Base-by-base conservation (phyloP, 2,797 vertebrate species). In the Eulemur rubriventer region DNA sequence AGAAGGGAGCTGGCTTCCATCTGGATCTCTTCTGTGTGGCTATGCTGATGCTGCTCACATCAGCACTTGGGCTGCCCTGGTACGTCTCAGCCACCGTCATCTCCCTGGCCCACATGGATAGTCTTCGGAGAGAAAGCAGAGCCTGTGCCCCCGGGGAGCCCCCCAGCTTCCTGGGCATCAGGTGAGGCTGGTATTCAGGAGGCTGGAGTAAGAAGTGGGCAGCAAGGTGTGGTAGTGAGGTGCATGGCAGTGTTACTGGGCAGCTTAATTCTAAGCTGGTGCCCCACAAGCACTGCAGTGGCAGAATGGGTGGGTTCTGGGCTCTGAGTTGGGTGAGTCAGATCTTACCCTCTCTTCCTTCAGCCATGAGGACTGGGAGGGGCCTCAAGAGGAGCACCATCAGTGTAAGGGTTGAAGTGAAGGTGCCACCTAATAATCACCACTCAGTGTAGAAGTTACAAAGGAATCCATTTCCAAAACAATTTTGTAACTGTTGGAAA, bases 1-100 rank as follows among this genome's bases (percentile, higher is more conserved):
- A 99, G 99, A 99, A 99, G 96, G 99, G 99, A 91, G 98, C 98
- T 94, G 99, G 99, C 81, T 99, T 99, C 97, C 99, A 99, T 82
- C 97, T 99, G 96, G 99, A 99, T 73, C 98, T 99, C 92, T 98
- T 99, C 96, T 99, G 99, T 0, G 98, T 99, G 70, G 98, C 99
- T 50, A 76, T 98, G n/a, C 94, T 99, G 94, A 98, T 99, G 98
- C 98, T 98, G 0, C 9, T 98, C 75, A 99, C 98, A 6, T 99
- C 99, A 2, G 93, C 22, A 11, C 97, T 98, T 0, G 99, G 99
- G 82, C 98, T 99, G 55, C 99, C 99, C 55, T 99, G 99, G 99
- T 99, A 99, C 0, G 99, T 99, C 93, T 99, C 99, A 0, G 97
- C 99, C 73, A 99, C 99, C 0, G 99, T 99, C 96, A 99, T 99